Base-by-base conservation (phyloP, 2,797 vertebrate species). In the Bufotes viridis region DNA sequence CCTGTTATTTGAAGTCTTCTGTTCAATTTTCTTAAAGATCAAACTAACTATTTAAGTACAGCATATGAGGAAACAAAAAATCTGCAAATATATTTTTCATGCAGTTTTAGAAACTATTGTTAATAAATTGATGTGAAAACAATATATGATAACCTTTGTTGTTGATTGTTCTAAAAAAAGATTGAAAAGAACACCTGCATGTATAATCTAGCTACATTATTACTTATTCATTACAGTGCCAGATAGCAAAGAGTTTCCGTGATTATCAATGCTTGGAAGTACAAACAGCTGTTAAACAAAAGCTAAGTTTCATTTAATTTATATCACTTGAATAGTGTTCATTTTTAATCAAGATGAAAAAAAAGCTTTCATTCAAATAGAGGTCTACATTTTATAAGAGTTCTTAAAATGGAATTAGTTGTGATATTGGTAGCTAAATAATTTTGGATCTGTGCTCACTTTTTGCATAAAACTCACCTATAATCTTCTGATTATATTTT, bases 271-370 rank as follows among this genome's bases (percentile, higher is more conserved):
- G 24, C 13, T 75, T 78, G 34, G 29, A 87, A 63, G 57, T 75
- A 82, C 70, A 87, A 81, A 72, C 85, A 87, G 70, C 86, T 87
- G 80, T 74, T 67, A 82, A 82, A 87, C 86, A 82, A 87, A 87
- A 67, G 72, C 80, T 76, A 82, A 75, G 86, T 61, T 82, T 82
- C 80, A 82, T 82, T 87, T 87, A 24, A 87, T 82, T 87, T 76
- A 87, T 81, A 42, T 53, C 86, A 78, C 58, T 87, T 87, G 80
- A 67, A 82, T 34, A 57, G 7, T 29, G 42, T 67, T 82, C 80
- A 82, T 85, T 85, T 85, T 51, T 75, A 84, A 74, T 75, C 29
- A 61, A 57, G 2, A 58, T 58, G 20, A 26, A 74, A 60, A 74
- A 84, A 24, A 11, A 18, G 13, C 53, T 29, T 84, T 84, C 24